A percentile compares a stretch with the other conserved stretches of the same genome.
These are phyloP conservation scores for Cancer borealis DNA, from an alignment of 2,888 invertebrate species.

Conservation along the genomic window DNA sequence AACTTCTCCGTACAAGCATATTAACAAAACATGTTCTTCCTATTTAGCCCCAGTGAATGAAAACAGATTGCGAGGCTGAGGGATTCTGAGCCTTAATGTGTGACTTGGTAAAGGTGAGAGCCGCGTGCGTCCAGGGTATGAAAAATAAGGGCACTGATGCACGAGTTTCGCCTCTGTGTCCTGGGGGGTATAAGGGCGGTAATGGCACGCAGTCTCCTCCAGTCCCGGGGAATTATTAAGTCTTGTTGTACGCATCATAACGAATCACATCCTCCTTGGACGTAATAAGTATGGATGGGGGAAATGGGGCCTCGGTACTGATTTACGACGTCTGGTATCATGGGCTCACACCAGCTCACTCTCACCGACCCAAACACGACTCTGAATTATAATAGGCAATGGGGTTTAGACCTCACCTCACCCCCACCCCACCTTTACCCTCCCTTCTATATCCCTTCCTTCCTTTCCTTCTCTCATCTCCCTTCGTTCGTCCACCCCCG, in stretches of 20 bases:
- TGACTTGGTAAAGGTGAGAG: background rate
- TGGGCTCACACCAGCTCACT: slow-evolving; percentile 54
- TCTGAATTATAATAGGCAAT: slow-evolving; percentile 65
- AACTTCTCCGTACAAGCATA: slow-evolving; percentile 72
- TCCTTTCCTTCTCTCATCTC: background rate
- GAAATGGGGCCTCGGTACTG: slow-evolving; percentile 62
- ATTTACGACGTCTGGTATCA: slow-evolving; percentile 62
- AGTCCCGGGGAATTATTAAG: slow-evolving; percentile 69
- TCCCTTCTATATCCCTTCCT: background rate
- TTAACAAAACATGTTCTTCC: slow-evolving; percentile 73
- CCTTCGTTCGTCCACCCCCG: background rate
- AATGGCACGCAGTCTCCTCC: slow-evolving; percentile 43
- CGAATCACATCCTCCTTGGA: slow-evolving; percentile 72
- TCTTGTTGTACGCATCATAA: slow-evolving; percentile 72
- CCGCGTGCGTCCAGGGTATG: slow-evolving; percentile 39
- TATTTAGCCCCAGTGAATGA: slow-evolving; percentile 69
- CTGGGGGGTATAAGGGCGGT: slow-evolving; percentile 20
- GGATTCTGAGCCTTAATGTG: slow-evolving; percentile 43
- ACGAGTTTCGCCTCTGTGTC: slow-evolving; percentile 39
- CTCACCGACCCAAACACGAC: slow-evolving; percentile 50
- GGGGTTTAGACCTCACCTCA: background rate
- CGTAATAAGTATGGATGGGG: slow-evolving; percentile 73
- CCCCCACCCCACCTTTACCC: too few species aligned
- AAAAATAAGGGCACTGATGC: slow-evolving; percentile 60
- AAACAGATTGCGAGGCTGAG: slow-evolving; percentile 55